Evolutionary conservation across 2,113 vertebrate species (phyloP).

Genomic region (Sylvietta virens): DNA sequence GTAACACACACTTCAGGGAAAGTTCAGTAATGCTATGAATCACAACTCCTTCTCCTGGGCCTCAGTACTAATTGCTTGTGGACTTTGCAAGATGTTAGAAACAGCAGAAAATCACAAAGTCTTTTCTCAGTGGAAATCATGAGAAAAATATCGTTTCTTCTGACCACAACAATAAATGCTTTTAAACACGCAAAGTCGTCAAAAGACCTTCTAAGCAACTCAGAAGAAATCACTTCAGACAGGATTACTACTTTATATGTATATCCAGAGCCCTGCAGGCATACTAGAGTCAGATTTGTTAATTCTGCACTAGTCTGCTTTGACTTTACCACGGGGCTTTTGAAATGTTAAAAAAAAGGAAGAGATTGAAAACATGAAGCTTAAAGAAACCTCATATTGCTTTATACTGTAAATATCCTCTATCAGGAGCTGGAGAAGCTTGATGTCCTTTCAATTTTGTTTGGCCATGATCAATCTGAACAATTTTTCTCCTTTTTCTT

Average conservation of each 20-base stretch:
- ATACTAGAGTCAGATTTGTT: neutral
- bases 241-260: slow-evolving; percentile 40
- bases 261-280: slow-evolving; percentile 45
- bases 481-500: neutral
- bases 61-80: slow-evolving; percentile 30
- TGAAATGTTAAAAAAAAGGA: neutral
- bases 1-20: neutral
- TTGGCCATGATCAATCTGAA: neutral
- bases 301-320: slow-evolving; percentile 28
- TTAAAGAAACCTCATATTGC: neutral
- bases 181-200: slow-evolving; percentile 40
- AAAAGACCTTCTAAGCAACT: slow-evolving; percentile 35
- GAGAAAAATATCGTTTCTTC: slow-evolving; percentile 25
- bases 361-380: neutral
- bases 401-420: neutral
- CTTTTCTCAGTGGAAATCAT: slow-evolving; percentile 50
- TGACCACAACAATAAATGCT: slow-evolving; percentile 47
- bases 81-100: slow-evolving; percentile 10
- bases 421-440: neutral
- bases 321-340: slow-evolving; percentile 18
- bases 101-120: neutral
- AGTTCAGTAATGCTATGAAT: neutral
- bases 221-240: slow-evolving; percentile 53
- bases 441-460: neutral
- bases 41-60: slow-evolving; percentile 18